Evolutionary conservation across 2,888 invertebrate genomes (phyloP), one percentile per base, ranked within the genome.

Genomic region (Andrena bucephala): DNA sequence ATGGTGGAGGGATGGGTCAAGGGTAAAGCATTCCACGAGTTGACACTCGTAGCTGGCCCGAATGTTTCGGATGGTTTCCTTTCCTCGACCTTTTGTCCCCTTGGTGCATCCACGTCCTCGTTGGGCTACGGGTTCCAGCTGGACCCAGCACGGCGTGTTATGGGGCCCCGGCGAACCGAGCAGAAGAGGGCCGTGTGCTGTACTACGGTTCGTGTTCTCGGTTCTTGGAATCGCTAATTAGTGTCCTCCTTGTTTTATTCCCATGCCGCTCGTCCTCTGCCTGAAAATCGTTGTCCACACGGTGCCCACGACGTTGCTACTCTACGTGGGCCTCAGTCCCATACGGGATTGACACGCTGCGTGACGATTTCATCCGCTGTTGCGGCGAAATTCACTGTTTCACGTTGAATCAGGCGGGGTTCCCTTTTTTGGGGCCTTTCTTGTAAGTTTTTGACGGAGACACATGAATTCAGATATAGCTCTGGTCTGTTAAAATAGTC

Each of bases 151-250:
- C 86, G 80, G 62, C 82, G 85, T 82, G 85, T 86, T 88, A 85
- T 81, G 77, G 83, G 84, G 62, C 76, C 72, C 77, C 50, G 69
- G 77, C 62, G 60, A 62, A 50, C 66, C 62, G 62, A 68, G 68
- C 72, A 59, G 78, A 75, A 77, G 74, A 75, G 78, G 80, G 54
- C 75, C 73, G 73, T 77, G 71, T 77, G 71, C 80, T 81, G 83
- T 79, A 83, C 74, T 77, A 84, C 89, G 91, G 88, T 91, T 90
- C 92, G 92, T 92, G 92, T 92, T 93, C 92, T 93, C 89, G 90
- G 91, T 93, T 93, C 93, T 91, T 92, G 92, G 93, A 93, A 93
- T 93, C 92, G 92, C 93, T 93, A 93, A 93, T 93, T 93, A 93
- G 93, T 93, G 93, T 93, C 93, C 91, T 90, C 91, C 92, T 91